Evolutionary conservation across 2,113 vertebrate species (phyloP), one percentile per base, ranked within the genome.

Genomic region (Sula dactylatra): DNA sequence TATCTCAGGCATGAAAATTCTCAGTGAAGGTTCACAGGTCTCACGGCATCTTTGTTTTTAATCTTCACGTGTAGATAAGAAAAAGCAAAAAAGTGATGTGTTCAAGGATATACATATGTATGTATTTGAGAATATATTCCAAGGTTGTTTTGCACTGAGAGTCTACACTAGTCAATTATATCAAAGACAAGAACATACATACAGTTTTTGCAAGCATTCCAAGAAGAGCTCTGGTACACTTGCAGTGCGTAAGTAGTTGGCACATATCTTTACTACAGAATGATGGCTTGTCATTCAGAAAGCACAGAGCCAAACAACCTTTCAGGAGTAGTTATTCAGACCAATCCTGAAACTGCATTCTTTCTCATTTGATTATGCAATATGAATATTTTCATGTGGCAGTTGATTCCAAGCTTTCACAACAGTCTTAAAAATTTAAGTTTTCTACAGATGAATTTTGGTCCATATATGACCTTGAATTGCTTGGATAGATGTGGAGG

Each of bases 391-490:
- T 92, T 82, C 19, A 70, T 0, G 1, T 34, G 42, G 9, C 13
- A 49, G 8, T 2, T 5, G 18, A 61, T 84, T 81, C 59, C 36
- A 78, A 89, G 11, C 9, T 78, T 89, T 76, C 49, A 50, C 15
- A 69, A 45, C 26, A 29, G 3, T 66, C 56, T 80, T 64, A 24
- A 42, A 69, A 55, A 42, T 38, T 0, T 16, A 40, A 36, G 8
- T 40, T n/a, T 70, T 49, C n/a, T 54, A 15, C 18, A 54, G 12
- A 44, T 72, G 5, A 89, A 50, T 66, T 82, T 26, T 82, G 78
- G 20, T 10, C 11, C 7, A 12, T 13, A 31, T 26, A 38, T 52
- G 11, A 20, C 11, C 13, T 72, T 0, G 0, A 56, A 29, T 11
- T 89, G 20, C 40, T 66, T 70, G 36, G 13, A 8, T 74, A 47